Evolutionary conservation across 2,113 vertebrate species (phyloP), one percentile per base, ranked within the genome.

Genomic region (Elaphurus davidianus): DNA sequence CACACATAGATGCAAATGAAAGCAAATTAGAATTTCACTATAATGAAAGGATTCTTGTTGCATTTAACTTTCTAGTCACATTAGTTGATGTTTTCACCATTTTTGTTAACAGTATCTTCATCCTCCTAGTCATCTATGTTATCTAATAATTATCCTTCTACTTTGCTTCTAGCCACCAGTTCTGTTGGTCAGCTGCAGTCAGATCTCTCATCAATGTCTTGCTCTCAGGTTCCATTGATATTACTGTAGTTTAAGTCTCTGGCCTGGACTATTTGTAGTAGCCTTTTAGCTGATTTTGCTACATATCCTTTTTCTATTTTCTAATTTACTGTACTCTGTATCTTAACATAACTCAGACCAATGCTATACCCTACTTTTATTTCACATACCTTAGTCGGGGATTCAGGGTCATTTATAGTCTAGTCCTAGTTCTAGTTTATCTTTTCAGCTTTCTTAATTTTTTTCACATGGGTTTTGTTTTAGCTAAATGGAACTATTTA

Each of bases 381-480:
- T 96, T 96, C 40, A 90, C 7, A 71, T 83, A 21, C 33, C 40
- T 94, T 95, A 45, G 84, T 82, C 36, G 54, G 25, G 19, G 15
- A 54, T 86, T 94, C 54, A 96, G 15, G 8, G 30, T 30, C 5
- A 4, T 78, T 86, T 82, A 76, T 52, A 64, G 52, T 45, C 45
- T 76, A 57, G 45, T 40, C 71, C 54, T 74, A 57, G 52, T 87
- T 95, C 25, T 23, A 83, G 15, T 91, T 90, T 91, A 71, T 21
- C 4, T 93, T 97, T 96, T 87, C 59, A 83, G 6, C n/a, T 93
- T 95, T 82, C 27, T 95, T 50, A 84, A 57, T 57, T 62, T 52
- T 92, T 93, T 93, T 93, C n/a, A 50, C 6, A 40, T 62, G 79
- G 81, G 30, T 97, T 95, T 96, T 91, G 4, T 74, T 91, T 10